Evolutionary conservation across 2,888 invertebrate genomes (phyloP).

Genomic region (Apodemia hepburni): DNA sequence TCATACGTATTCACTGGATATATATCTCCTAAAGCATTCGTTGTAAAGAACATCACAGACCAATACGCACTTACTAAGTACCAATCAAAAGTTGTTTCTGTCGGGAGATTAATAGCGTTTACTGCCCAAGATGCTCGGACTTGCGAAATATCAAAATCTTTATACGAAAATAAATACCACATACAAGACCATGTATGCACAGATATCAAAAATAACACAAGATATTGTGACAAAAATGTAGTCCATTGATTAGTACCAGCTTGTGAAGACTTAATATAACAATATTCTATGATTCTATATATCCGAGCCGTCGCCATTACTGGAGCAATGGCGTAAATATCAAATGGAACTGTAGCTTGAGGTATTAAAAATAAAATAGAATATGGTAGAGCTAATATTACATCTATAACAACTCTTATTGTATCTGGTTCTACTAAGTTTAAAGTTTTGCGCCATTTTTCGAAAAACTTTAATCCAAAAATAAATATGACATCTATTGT

Average conservation of each 20-base stretch:
- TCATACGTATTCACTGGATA: constrained; percentile 65
- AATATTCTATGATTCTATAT: constrained; percentile 64
- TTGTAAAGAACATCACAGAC: constrained; percentile 69
- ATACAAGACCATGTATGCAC: constrained; percentile 72
- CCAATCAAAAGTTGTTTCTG: constrained; percentile 62
- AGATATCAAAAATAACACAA: constrained; percentile 61
- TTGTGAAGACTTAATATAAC: constrained; percentile 62
- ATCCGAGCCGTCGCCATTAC: constrained; percentile 58
- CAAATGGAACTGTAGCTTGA: constrained; percentile 37
- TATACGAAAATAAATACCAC: constrained; percentile 66
- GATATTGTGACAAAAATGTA: constrained; percentile 69
- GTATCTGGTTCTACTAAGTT: constrained; percentile 67
- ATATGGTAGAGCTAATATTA: constrained; percentile 58
- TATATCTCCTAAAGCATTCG: constrained; percentile 67
- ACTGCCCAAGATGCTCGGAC: constrained; percentile 62
- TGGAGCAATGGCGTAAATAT: constrained; percentile 57
- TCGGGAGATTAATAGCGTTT: constrained; percentile 55
- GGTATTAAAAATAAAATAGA: constrained; percentile 54
- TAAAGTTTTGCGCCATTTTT: constrained; percentile 66
- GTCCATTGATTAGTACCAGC: constrained; percentile 74
- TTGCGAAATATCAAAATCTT: constrained; percentile 51
- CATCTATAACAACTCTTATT: constrained; percentile 50
- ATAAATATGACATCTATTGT: constrained; percentile 55
- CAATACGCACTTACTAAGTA: constrained; percentile 70
- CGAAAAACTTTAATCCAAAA: constrained; percentile 61